Base-by-base conservation (phyloP, 1,140 invertebrate genomes). In the Gonatopus flavifemur region DNA sequence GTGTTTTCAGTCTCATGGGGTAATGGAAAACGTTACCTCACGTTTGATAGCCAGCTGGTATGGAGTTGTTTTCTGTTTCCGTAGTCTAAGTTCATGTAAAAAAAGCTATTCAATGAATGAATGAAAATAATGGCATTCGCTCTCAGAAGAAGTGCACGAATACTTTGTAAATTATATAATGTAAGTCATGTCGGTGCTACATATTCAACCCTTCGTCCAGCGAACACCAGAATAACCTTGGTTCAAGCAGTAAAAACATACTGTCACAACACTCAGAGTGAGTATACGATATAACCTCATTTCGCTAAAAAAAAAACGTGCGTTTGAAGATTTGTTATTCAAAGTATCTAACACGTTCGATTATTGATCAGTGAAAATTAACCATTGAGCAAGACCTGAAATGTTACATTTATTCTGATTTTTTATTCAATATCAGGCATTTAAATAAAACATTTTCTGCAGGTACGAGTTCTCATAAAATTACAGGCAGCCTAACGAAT, bases 151-250 rank as follows among this genome's bases (percentile, higher is more conserved):
- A 59, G 63, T 63, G 37, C 69, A 28, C 56, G 64, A 47, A 42
- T 67, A 60, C 60, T 72, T 12, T 64, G 56, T 47, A 72, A 71
- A 66, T 39, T 67, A 67, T 69, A 59, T 37, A 66, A 60, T 67
- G 65, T 45, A 49, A 70, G 32, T n/a, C n/a, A n/a, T 33, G 42
- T 48, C n/a, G 47, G 38, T 45, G 41, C 46, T 7, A 49, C 56
- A 19, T 66, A 57, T 38, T 64, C 55, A 0, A 62, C 49, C 5
- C 40, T 69, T 8, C 58, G 55, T 13, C 62, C 51, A 42, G 46
- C 67, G 6, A 6, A 57, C 9, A 33, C 43, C 21, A 57, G 43
- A 48, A 42, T 60, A 55, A 61, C 57, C 12, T 28, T 67, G 18
- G 33, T 65, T 21, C 55, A 43, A 39, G 28, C 42, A 4, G 22